These are phyloP conservation scores for Alethe castanea DNA, from an alignment of 2,113 vertebrate species.

Conservation along the genomic window DNA sequence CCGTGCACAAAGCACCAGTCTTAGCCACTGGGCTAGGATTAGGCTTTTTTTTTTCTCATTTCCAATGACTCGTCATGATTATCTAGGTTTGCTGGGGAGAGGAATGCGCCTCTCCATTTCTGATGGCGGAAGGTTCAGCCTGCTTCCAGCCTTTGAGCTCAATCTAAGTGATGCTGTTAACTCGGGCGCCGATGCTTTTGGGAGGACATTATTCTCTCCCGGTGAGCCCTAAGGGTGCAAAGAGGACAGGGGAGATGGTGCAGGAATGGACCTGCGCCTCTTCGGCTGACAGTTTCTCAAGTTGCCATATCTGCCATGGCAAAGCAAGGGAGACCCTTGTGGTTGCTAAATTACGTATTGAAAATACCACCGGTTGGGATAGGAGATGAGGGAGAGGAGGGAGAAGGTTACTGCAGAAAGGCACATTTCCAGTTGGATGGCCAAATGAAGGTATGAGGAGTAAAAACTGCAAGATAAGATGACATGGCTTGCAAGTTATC, in stretches of 20 bases:
- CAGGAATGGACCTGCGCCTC: fast-evolving
- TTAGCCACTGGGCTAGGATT: not conserved
- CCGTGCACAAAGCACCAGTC: not conserved
- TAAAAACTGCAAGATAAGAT: not conserved
- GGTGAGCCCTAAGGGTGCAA: not conserved
- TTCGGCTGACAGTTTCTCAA: not conserved
- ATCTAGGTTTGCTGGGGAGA: not conserved
- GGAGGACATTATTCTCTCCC: not conserved
- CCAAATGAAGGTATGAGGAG: not conserved
- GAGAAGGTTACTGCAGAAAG: not conserved
- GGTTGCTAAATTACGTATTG: not conserved
- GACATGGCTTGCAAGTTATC: constrained; percentile 8
- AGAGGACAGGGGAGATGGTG: fast-evolving
- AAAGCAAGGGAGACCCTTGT: not conserved
- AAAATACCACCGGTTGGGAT: not conserved
- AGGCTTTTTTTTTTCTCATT: not conserved
- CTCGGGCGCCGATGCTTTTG: not conserved
- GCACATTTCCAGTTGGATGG: not conserved
- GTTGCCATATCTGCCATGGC: not conserved
- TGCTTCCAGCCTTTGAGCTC: not conserved
- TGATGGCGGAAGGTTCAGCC: not conserved
- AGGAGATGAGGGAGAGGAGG: not conserved
- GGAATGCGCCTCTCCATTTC: not conserved
- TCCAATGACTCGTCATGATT: not conserved
- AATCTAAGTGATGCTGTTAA: not conserved